Conservation (phyloP, 2,888 invertebrate genomes). For the Sminthurides aquaticus region DNA sequence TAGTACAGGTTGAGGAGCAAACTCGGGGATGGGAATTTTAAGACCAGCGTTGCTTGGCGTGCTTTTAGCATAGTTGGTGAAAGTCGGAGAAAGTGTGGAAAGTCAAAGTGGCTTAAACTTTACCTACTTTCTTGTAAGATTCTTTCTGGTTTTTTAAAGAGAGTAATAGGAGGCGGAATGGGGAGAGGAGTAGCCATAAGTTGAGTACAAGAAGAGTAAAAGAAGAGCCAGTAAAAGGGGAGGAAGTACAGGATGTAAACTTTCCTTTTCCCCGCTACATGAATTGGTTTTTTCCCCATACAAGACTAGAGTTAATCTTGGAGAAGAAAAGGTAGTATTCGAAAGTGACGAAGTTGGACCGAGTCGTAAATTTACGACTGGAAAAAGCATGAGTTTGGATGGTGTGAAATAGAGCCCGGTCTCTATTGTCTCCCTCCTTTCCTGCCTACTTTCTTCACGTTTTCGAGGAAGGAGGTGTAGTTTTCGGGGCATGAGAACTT, state of each 20-base stretch:
- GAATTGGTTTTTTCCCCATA: conserved; percentile 13
- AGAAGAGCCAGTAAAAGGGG: background rate
- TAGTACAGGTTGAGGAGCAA: too few relatives aligned
- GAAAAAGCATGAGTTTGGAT: conserved; percentile 13
- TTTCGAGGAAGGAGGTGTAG: background rate
- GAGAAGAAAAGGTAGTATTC: conserved; percentile 25
- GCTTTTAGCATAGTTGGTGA: too few relatives aligned
- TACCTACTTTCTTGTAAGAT: too few relatives aligned
- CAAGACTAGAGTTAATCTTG: conserved; percentile 23
- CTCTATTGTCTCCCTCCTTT: background rate
- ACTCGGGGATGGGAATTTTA: too few relatives aligned
- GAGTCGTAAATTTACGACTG: conserved; percentile 31
- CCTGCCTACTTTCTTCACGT: background rate
- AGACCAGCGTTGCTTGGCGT: too few relatives aligned
- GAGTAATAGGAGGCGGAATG: too few relatives aligned
- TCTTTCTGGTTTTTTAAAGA: too few relatives aligned
- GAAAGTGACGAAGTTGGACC: conserved; percentile 37
- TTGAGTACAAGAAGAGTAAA: too few relatives aligned
- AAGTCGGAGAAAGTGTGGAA: too few relatives aligned
- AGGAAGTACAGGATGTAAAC: conserved; percentile 11
- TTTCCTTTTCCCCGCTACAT: conserved; percentile 9
- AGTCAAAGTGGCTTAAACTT: too few relatives aligned
- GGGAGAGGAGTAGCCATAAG: too few relatives aligned
- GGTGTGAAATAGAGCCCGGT: background rate
- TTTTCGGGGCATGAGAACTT: background rate